A percentile compares a stretch with the other conserved stretches of the same genome.
Conservation (phyloP, 2,888 invertebrate species). For the Tribolium freemani region DNA sequence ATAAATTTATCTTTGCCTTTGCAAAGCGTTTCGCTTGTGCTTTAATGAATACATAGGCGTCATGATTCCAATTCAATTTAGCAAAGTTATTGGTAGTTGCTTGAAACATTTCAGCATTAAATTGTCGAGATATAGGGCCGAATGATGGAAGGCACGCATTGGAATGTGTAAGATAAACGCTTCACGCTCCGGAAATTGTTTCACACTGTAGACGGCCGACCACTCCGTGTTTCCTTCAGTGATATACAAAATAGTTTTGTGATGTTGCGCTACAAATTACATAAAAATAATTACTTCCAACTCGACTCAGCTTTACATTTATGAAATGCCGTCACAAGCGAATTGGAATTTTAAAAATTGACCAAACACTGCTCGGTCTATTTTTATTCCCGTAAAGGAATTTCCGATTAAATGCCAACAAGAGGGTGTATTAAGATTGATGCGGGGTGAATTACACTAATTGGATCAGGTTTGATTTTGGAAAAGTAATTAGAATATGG, state of each 20-base stretch:
- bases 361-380: neutral
- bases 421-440: neutral
- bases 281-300: neutral
- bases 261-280: neutral
- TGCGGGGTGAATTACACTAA: neutral
- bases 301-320: neutral
- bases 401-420: neutral
- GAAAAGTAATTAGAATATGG: neutral
- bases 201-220: slow-evolving; percentile 25
- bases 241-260: slow-evolving; percentile 22
- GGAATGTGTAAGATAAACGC: slow-evolving; percentile 39
- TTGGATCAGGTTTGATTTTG: neutral
- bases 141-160: slow-evolving; percentile 41
- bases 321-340: neutral
- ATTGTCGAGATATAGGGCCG: slow-evolving; percentile 27
- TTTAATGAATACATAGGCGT: slow-evolving; percentile 11
- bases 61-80: slow-evolving; percentile 22
- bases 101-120: slow-evolving; percentile 18
- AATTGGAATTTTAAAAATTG: neutral
- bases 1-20: neutral
- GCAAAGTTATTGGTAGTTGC: slow-evolving; percentile 16
- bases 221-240: slow-evolving; percentile 23
- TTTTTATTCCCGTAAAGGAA: neutral
- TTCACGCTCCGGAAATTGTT: slow-evolving; percentile 40
- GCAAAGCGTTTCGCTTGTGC: too few species aligned